Evolutionary conservation across 2,113 vertebrate species (phyloP), one percentile per base, ranked within the genome.

Genomic region (Nasalis larvatus): DNA sequence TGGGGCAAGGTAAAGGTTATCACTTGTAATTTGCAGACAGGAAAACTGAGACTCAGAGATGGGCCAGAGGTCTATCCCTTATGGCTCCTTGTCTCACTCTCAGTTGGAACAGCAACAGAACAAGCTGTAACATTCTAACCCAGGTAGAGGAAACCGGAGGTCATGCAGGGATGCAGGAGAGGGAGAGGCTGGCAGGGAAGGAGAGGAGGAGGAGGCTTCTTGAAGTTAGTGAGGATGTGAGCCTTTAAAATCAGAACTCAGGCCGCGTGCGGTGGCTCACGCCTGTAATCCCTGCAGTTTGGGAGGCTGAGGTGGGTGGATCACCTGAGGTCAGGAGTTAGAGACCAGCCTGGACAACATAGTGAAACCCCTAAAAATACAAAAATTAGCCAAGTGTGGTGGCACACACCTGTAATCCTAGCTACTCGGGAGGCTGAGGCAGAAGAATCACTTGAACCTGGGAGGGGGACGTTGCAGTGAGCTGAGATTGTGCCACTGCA

Each of bases 101-200:
- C 90, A 47, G 10, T 25, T 85, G 77, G 37, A 84, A 82, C 63
- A 94, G 84, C 80, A 23, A 71, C 42, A 80, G 60, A 84, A 74
- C n/a, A 93, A 42, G 69, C 18, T 60, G 23, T 80, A 69, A 56
- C 37, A 90, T 52, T 78, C 90, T 96, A 76, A 91, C 12, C 21
- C 42, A 80, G 42, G 21, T 66, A 91, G 21, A 92, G 45, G 16
- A 76, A 97, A 76, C 35, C 63, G 96, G 94, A 95, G 56, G 52
- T 30, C 68, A 40, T 74, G 25, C 11, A 45, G 47, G 45, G 63
- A 66, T 40, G 37, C 18, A 76, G 77, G 47, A 47, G 17, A 78
- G 17, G 32, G 25, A 69, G 63, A 87, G 49, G 81, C 47, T 10
- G 4, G 82, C 13, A 89, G 71, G 18, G 42, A 71, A 47, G 32